These are phyloP conservation scores for Ictidomys tridecemlineatus DNA, from an alignment of 2,113 vertebrate genomes.

Conservation along the genomic window DNA sequence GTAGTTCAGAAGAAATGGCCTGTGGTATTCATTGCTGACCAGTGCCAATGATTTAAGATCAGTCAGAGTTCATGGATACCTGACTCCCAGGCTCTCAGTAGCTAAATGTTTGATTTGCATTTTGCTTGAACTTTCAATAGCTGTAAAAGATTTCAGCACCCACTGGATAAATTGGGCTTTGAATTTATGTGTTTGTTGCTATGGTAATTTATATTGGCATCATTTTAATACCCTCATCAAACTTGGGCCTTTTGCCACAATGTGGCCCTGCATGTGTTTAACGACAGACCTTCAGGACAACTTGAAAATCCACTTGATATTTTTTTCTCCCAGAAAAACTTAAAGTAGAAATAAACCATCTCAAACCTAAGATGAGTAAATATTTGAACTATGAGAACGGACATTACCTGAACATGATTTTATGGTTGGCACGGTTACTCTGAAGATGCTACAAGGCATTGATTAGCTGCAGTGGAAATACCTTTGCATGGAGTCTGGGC, in stretches of 20 bases:
- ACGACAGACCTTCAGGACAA: conserved; percentile 61
- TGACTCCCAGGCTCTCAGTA: too few relatives aligned
- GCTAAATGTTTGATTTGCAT: too few relatives aligned
- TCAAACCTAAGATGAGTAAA: conserved; percentile 59
- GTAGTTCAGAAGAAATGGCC: too few relatives aligned
- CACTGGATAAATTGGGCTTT: too few relatives aligned
- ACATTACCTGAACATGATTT: conserved; percentile 6
- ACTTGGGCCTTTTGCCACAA: conserved; percentile 67
- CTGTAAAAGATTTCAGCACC: too few relatives aligned
- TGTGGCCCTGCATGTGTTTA: conserved; percentile 67
- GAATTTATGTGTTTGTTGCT: conserved; percentile 79
- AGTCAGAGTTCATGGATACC: too few relatives aligned
- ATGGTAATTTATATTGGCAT: conserved; percentile 81
- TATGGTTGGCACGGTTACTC: conserved; percentile 34
- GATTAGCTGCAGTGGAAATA: not conserved
- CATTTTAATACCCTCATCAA: conserved; percentile 84
- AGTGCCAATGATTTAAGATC: too few relatives aligned
- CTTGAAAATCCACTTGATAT: conserved; percentile 69
- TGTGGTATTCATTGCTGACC: too few relatives aligned
- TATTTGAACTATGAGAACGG: conserved; percentile 73
- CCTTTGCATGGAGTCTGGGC: not conserved
- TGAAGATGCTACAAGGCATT: not conserved
- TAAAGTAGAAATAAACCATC: conserved; percentile 83
- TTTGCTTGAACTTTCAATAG: too few relatives aligned
- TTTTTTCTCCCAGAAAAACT: conserved; percentile 63